Base-by-base conservation (phyloP, 92 coral and sea anemone genomes). In the Pocillopora meandrina region DNA sequence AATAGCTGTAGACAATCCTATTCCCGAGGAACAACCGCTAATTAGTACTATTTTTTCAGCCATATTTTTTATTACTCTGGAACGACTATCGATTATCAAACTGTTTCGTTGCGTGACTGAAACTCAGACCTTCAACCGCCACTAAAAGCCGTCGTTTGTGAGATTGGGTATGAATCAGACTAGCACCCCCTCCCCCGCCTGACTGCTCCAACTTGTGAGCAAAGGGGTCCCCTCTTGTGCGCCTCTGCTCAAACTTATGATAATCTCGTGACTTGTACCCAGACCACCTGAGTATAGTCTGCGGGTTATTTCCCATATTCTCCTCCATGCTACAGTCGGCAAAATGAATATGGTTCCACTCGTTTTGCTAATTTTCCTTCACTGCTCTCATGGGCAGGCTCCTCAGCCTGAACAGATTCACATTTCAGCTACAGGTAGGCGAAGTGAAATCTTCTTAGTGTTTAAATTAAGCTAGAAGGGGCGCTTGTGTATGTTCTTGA, bases 1-100 rank as follows among this genome's bases (percentile, higher is more conserved):
- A 35, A 94, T 56, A 71, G 99, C 96, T 15, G 95, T 78, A 82
- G 93, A 77, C 59, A 94, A 80, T 49, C 99, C 99, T 36, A 96
- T 93, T 20, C 99, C 99, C 57, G 90, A 88, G 26, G 99, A 96
- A 82, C 99, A 90, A 62, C 98, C 99, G 10, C 98, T 96, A 5
- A 96, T 90, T 1, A 96, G 84, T 14, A 94, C 99, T 4, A 96
- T 82, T 71, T 94, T 95, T 31, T 77, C 33, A 34, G 95, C 88
- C 95, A 92, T 92, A 34, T 26, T 1, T 26, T 26, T 26, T 26
- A 26, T 26, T 26, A 26, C 31, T 26, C 1, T 26, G 31, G 31
- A 26, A 1, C 31, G 31, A 0, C 31, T 26, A 26, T 26, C 31
- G 31, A 26, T 26, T 26, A 1, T 26, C 31, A 0, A 26, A 3